These are phyloP conservation scores for Myiotriccus ornatus DNA, from an alignment of 2,797 vertebrate species.

Conservation along the genomic window DNA sequence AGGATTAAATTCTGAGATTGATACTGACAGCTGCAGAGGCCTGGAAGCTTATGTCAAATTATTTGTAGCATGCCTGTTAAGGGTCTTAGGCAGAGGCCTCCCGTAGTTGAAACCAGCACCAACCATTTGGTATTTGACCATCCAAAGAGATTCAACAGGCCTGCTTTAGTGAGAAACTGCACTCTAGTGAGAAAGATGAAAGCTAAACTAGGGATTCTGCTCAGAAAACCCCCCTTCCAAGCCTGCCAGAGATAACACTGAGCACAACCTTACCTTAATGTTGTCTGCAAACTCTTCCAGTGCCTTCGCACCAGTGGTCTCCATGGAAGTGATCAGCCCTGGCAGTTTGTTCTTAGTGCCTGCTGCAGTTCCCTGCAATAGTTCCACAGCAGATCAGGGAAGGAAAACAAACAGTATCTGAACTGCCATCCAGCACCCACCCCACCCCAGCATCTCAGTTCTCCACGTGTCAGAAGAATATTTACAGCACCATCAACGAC, in stretches of 20 bases:
- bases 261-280: conserved; percentile 84
- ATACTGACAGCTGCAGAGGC: neutral
- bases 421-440: neutral
- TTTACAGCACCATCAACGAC: neutral
- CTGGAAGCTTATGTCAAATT: neutral
- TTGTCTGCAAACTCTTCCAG: conserved; percentile 98
- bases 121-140: neutral
- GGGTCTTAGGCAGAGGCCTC: neutral
- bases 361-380: conserved; percentile 90
- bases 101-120: neutral
- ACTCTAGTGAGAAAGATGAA: neutral
- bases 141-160: neutral
- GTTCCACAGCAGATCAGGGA: neutral
- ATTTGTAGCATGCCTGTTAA: neutral
- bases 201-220: neutral
- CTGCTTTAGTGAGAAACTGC: neutral
- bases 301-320: conserved; percentile 93
- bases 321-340: conserved; percentile 95
- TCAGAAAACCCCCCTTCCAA: neutral
- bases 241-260: neutral
- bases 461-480: neutral
- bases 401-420: neutral
- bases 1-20: neutral
- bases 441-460: neutral
- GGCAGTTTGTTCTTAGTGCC: conserved; percentile 99